Base-by-base conservation (phyloP, 2,888 invertebrate genomes). In the Mayetiola destructor region DNA sequence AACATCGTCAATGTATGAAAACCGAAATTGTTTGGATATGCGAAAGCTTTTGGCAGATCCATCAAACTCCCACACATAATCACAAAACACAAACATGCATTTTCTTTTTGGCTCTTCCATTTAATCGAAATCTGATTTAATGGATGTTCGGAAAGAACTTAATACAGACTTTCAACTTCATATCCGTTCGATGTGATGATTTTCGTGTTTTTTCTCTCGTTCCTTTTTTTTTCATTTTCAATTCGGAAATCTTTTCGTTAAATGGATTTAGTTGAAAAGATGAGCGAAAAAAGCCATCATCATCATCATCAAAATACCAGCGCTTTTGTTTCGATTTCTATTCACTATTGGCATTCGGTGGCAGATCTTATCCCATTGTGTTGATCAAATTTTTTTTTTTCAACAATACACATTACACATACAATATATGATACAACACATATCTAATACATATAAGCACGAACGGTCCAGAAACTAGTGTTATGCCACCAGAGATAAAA, bases 81-180 rank as follows among this genome's bases (percentile, higher is more conserved):
- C n/a, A n/a, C n/a, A n/a, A n/a, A n/a, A n/a, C n/a, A n/a, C n/a
- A n/a, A n/a, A n/a, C n/a, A n/a, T n/a, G 42, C 27, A n/a, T 48
- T 48, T 48, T 48, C 27, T 23, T n/a, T 42, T 23, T 39, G 39
- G 3, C 18, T 14, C 27, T 14, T 48, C 10, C 16, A 48, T 48
- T 48, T 48, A 48, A 48, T 48, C 48, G 48, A 48, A 48, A 14
- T 27, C 48, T 48, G 48, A 48, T 48, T 48, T 48, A 27, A 48
- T 48, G 18, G 27, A 48, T 48, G 48, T 27, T 8, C 27, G 8
- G 32, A 39, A 21, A 21, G 23, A 48, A 48, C 27, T 48, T 27
- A 48, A 48, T 27, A 27, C 29, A 8, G n/a, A 27, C 27, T 27
- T 48, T 48, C 2, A n/a, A 27, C 27, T 27, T 27, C 48, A 48